These are phyloP conservation scores for Corynorhinus townsendii DNA, from an alignment of 2,113 vertebrate species.

Conservation along the genomic window DNA sequence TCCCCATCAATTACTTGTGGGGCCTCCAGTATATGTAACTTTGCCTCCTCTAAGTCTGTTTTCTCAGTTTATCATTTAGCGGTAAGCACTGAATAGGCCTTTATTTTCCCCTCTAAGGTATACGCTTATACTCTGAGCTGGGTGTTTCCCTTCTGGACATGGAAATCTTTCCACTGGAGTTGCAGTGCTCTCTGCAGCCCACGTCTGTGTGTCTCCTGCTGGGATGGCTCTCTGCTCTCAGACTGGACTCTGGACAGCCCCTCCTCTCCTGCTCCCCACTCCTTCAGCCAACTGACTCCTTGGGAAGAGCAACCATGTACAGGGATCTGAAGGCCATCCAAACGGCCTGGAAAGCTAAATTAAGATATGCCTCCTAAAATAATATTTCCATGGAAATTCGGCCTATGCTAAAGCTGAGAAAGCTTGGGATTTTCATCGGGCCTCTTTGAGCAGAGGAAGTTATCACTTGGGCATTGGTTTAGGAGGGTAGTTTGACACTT, in stretches of 20 bases:
- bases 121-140: neutral
- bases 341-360: neutral
- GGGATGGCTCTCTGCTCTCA: neutral
- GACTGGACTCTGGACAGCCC: neutral
- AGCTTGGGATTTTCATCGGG: conserved; percentile 9
- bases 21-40: neutral
- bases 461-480: conserved; percentile 18
- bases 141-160: neutral
- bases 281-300: neutral
- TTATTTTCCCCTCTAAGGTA: neutral
- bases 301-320: neutral
- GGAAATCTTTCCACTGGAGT: neutral
- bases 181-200: neutral
- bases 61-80: neutral
- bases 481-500: neutral
- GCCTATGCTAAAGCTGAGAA: neutral
- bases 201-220: neutral
- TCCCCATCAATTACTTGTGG: neutral
- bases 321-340: neutral
- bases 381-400: conserved; percentile 50
- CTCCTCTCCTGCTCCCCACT: too few species aligned
- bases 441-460: neutral
- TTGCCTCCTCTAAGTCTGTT: neutral
- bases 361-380: conserved; percentile 26
- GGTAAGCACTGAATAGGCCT: neutral